Base-by-base conservation (phyloP, 2,888 invertebrate genomes). In the Drosophila anomelani region DNA sequence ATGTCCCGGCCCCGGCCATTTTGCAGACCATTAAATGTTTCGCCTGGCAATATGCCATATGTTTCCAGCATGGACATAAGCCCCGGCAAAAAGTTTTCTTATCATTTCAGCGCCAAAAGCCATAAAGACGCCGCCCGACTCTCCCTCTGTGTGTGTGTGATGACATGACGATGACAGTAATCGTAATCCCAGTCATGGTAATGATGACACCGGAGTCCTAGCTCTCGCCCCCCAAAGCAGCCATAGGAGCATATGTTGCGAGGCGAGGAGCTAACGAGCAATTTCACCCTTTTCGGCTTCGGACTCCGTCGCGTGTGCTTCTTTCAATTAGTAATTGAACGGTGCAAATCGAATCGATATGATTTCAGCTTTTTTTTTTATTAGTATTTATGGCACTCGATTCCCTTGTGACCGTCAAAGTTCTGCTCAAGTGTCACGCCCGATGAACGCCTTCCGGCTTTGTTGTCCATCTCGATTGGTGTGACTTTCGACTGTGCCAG, bases 41-140 rank as follows among this genome's bases (percentile, higher is more conserved):
- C 86, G 88, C 88, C 88, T 88, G 88, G 85, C 88, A 85, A 84
- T 86, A 80, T 81, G 81, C 88, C 85, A 85, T 85, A 88, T 85
- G 85, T 76, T 84, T 86, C 77, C 83, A 82, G 76, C 77, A 79
- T 75, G 82, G 78, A 84, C 82, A 87, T 70, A 59, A 75, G 75
- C 75, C 56, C 62, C 12, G 63, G 38, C 41, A 61, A 85, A 83
- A 88, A 79, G 53, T 88, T 88, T 86, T 73, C 89, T 87, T 86
- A 86, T 86, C 87, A 88, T 84, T 76, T 76, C 77, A 75, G 66
- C 75, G 72, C 64, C 75, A 77, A 86, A 86, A 77, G 71, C 78
- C 85, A 88, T 85, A 88, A 85, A 79, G 85, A 81, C 84, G 62
- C 63, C 46, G 44, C 9, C 20, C 36, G 55, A 67, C 26, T 55